These are phyloP conservation scores for Tapera naevia DNA, from an alignment of 2,797 vertebrate genomes.

Conservation along the genomic window DNA sequence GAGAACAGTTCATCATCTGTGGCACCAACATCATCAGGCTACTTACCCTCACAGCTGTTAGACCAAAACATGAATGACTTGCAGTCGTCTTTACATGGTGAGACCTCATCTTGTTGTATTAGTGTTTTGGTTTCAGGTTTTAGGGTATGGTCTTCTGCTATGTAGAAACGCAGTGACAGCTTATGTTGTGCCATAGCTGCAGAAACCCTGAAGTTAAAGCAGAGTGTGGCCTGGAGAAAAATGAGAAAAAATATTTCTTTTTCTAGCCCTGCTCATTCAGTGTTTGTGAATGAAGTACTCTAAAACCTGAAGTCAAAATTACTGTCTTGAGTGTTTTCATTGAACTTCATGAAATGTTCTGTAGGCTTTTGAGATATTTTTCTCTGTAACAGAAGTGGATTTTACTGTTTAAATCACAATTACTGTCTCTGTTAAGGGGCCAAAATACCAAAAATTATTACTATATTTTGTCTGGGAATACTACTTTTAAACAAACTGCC, in stretches of 20 bases:
- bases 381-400: background rate
- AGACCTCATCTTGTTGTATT: conserved; percentile 14
- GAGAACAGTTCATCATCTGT: conserved; percentile 44
- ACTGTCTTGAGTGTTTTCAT: background rate
- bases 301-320: background rate
- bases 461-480: background rate
- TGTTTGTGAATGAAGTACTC: background rate
- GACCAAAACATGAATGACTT: conserved; percentile 88
- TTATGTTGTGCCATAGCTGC: background rate
- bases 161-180: background rate
- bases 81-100: conserved; percentile 84
- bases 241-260: background rate
- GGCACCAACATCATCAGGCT: conserved; percentile 75
- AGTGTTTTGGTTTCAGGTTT: background rate
- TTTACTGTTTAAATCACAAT: background rate
- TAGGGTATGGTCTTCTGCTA: background rate
- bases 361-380: background rate
- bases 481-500: background rate
- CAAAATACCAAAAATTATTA: background rate
- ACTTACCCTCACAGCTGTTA: conserved; percentile 92
- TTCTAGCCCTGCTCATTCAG: background rate
- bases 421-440: background rate
- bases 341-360: background rate
- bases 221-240: background rate
- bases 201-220: background rate